A percentile compares a stretch with the other conserved stretches of the same genome.
phyloP scores from a whole-genome alignment of 1,140 invertebrate genomes.

The Zaprionus lachaisei region DNA sequence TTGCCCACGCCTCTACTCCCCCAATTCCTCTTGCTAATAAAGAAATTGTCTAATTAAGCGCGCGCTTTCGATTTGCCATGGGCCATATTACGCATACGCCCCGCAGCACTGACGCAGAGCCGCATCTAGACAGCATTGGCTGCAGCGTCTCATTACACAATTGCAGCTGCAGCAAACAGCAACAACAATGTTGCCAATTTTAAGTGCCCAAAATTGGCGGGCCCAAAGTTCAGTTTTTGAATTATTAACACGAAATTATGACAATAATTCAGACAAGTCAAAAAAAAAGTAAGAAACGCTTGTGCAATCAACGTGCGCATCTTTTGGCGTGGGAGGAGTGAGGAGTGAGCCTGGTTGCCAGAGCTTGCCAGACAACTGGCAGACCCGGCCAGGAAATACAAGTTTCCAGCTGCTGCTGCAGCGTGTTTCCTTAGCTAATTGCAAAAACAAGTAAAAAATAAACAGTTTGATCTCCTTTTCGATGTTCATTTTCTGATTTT shows the following conservation, averaged over 20 bases:
- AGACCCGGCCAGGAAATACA: constrained; percentile 46
- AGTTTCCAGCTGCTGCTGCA: constrained; percentile 29
- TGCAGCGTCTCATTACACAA: constrained; percentile 49
- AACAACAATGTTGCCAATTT: constrained; percentile 16
- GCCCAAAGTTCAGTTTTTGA: constrained; percentile 42
- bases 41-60: constrained; percentile 80
- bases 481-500: constrained; percentile 17
- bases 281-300: constrained; percentile 26
- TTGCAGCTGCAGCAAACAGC: constrained; percentile 17
- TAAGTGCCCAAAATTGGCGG: constrained; percentile 20
- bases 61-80: constrained; percentile 57
- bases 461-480: constrained; percentile 32
- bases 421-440: constrained; percentile 49
- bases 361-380: constrained; percentile 28
- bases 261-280: constrained; percentile 58
- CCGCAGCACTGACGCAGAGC: constrained; percentile 7
- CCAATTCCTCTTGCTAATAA: constrained; percentile 52
- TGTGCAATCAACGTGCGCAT: constrained; percentile 58
- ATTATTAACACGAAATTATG: constrained; percentile 54
- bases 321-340: constrained; percentile 40
- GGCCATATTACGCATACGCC: constrained; percentile 73
- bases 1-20: not conserved
- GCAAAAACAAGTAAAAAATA: constrained; percentile 17
- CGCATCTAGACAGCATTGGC: constrained; percentile 24
- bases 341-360: not conserved